Conservation (phyloP, 2,113 vertebrate species). For the Australoheros scitulus region DNA sequence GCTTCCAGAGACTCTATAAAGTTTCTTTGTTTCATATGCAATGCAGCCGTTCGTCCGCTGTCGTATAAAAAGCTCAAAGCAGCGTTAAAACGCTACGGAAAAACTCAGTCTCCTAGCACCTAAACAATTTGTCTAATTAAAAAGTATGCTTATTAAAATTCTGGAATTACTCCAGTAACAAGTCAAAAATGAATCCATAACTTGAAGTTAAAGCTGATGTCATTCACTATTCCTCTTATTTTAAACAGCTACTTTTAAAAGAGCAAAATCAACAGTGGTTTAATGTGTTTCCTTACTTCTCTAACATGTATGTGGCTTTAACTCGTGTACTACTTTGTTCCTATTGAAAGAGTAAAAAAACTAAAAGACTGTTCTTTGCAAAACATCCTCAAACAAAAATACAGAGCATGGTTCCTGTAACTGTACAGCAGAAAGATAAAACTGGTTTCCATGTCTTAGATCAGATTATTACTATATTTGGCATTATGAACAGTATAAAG, state of each 20-base stretch:
- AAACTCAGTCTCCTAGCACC: slow-evolving; percentile 2
- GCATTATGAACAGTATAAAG: no score
- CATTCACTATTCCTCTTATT: neutral
- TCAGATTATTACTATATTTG: no score
- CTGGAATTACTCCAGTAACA: neutral
- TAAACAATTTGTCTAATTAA: slow-evolving; percentile 9
- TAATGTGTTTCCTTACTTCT: neutral
- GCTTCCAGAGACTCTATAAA: slow-evolving; percentile 25
- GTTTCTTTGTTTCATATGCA: slow-evolving; percentile 41
- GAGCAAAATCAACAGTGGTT: neutral
- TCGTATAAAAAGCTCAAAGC: neutral
- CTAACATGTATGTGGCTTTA: neutral
- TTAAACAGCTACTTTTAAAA: neutral
- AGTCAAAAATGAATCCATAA: neutral
- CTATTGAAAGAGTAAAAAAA: neutral
- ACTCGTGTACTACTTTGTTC: neutral
- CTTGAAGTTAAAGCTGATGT: neutral
- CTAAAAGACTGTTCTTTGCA: neutral
- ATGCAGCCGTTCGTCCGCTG: slow-evolving; percentile 3
- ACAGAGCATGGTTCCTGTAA: neutral
- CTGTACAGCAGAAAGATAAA: neutral
- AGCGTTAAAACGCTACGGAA: neutral
- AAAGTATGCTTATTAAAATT: neutral
- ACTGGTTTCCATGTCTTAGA: neutral
- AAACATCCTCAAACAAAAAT: neutral